A percentile compares a stretch with the other conserved stretches of the same genome.
Evolutionary conservation across 2,797 vertebrate genomes (phyloP).

Genomic region (Artibeus jamaicensis): DNA sequence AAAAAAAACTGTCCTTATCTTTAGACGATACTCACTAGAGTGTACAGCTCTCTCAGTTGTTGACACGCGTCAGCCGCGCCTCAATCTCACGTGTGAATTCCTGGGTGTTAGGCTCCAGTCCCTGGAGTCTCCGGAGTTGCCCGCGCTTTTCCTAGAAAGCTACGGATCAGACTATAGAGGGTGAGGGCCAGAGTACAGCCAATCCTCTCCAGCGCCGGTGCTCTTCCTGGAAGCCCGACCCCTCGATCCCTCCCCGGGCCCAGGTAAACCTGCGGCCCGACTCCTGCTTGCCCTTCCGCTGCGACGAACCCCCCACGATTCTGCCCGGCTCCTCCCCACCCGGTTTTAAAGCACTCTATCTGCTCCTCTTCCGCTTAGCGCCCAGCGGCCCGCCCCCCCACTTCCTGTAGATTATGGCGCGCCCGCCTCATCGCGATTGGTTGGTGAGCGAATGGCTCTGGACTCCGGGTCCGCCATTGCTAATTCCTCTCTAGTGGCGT

Average conservation of each 20-base stretch:
- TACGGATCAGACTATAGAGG: not conserved
- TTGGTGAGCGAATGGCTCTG: fast-evolving
- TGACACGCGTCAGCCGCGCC: not conserved
- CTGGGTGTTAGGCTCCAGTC: no score
- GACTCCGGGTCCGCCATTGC: slow-evolving; percentile 62
- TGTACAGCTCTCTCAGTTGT: not conserved
- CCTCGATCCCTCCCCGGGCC: fast-evolving
- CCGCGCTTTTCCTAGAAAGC: not conserved
- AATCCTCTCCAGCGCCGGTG: not conserved
- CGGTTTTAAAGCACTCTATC: fast-evolving
- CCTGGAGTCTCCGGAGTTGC: not conserved
- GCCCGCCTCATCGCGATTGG: not conserved
- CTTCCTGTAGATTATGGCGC: not conserved
- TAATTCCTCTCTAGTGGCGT: not conserved
- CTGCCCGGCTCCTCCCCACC: fast-evolving
- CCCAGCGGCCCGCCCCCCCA: not conserved
- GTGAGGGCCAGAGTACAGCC: no score
- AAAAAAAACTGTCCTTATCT: not conserved
- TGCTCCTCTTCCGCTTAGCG: not conserved
- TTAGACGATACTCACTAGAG: not conserved
- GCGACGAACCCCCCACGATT: fast-evolving
- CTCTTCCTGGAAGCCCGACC: not conserved
- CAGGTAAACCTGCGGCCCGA: fast-evolving
- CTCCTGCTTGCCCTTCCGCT: fast-evolving
- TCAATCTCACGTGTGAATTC: not conserved